Evolutionary conservation across 2,113 vertebrate genomes (phyloP), one percentile per base, ranked within the genome.

Genomic region (Anas platyrhynchos): DNA sequence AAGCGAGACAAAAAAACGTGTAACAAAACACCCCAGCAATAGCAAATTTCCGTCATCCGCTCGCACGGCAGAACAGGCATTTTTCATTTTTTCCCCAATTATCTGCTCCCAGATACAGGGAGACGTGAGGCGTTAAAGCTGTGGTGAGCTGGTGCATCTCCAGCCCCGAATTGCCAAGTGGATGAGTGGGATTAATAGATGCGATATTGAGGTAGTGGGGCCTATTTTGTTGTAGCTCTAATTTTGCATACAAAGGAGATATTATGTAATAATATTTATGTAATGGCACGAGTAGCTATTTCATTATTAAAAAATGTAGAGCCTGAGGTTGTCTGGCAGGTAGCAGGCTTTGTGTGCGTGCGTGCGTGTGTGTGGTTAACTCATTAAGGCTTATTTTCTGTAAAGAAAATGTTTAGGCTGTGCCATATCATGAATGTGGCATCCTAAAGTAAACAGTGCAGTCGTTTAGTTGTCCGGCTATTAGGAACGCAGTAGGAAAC

Each of bases 251-350:
- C 94, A 94, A 96, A 97, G 58, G 86, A 80, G 77, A 90, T 94
- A 86, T 95, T 97, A 96, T 97, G 96, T 96, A 96, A 94, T 94
- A 94, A 93, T 93, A 95, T 95, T 95, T 97, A 97, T 94, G 84
- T 96, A 97, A 95, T 95, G 54, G 72, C 75, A 91, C 17, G 67
- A 76, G 73, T 86, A 96, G 63, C 87, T 85, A 85, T 94, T 96
- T 94, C 93, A 93, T 95, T 91, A 96, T 96, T 93, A 93, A 95
- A 96, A 95, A 96, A 92, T 92, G 91, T 74, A 58, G 89, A 91
- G 93, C 91, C 91, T 71, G 90, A 77, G 93, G 96, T 95, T 92
- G 79, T 96, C 75, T 96, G 93, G 95, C 95, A 96, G 93, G 94
- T 94, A 93, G 73, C 62, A 84, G 65, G 78, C 76, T 86, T 92